These are phyloP conservation scores for Lasius platythorax DNA, from an alignment of 2,888 invertebrate genomes.

Conservation along the genomic window DNA sequence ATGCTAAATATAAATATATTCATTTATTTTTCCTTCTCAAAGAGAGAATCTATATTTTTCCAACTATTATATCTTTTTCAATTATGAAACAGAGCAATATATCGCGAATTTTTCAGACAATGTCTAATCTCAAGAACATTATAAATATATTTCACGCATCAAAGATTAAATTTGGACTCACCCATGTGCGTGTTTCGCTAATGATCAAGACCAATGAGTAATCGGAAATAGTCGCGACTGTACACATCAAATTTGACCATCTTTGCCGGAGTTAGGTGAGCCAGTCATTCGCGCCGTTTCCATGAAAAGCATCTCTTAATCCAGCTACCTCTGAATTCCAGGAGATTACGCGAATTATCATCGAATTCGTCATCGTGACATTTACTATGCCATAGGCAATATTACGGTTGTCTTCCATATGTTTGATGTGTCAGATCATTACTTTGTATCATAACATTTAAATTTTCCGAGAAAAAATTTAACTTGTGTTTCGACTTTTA, in stretches of 20 bases:
- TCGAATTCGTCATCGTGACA: constrained; percentile 50
- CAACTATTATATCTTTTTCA: not conserved
- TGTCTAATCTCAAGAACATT: not conserved
- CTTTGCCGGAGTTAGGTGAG: constrained; percentile 7
- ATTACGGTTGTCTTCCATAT: not conserved
- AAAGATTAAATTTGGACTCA: constrained; percentile 24
- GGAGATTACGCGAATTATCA: constrained; percentile 26
- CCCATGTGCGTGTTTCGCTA: not conserved
- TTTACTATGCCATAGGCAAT: constrained; percentile 27
- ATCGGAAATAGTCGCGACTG: not conserved
- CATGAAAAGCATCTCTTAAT: not conserved
- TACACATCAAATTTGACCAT: constrained; percentile 1
- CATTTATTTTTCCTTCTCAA: not conserved
- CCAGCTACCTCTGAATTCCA: constrained; percentile 34
- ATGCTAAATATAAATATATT: constrained; percentile 17
- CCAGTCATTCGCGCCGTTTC: constrained; percentile 23
- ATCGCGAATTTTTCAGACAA: not conserved
- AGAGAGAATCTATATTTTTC: not conserved
- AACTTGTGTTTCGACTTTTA: not conserved
- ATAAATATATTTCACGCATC: not conserved
- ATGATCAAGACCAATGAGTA: constrained; percentile 25
- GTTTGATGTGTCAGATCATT: not conserved
- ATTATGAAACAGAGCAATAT: not conserved
- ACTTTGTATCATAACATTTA: not conserved
- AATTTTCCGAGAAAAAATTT: not conserved